phyloP scores from a whole-genome alignment of 2,888 invertebrate genomes.

The Anoncus sp. region DNA sequence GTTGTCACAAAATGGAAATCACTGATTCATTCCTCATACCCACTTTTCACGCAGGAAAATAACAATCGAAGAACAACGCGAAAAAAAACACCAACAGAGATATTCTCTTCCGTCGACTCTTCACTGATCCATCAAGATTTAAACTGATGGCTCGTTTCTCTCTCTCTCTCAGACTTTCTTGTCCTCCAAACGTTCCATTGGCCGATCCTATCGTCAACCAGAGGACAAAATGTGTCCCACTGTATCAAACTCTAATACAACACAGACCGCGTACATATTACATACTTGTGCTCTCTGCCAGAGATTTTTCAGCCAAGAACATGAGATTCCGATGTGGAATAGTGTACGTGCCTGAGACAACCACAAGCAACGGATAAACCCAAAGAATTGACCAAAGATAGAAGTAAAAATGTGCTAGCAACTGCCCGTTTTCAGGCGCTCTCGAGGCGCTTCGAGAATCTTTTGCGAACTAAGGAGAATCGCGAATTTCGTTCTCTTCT shows the following conservation, averaged over 20 bases:
- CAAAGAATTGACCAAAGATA: too few relatives aligned
- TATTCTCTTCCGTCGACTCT: background rate
- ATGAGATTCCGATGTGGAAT: background rate
- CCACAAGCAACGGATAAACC: too few relatives aligned
- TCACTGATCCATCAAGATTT: background rate
- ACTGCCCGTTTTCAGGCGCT: conserved; percentile 3
- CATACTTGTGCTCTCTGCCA: background rate
- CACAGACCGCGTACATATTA: background rate
- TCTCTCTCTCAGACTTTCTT: conserved; percentile 20
- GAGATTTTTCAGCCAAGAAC: background rate
- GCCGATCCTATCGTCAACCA: conserved; percentile 36
- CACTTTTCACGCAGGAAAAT: background rate
- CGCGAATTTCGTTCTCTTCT: conserved; percentile 9
- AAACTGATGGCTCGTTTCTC: conserved; percentile 4
- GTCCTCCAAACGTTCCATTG: background rate
- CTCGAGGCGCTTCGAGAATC: background rate
- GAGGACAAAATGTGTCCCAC: conserved; percentile 46
- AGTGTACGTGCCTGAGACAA: too few relatives aligned
- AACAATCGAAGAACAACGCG: background rate
- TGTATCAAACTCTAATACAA: conserved; percentile 34
- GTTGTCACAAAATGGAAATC: too few relatives aligned
- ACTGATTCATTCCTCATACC: too few relatives aligned
- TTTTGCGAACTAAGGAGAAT: background rate
- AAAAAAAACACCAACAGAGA: background rate
- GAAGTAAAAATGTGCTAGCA: background rate